phyloP scores from a whole-genome alignment of 2,888 invertebrate species.

The Aleiodes leptofemur region DNA sequence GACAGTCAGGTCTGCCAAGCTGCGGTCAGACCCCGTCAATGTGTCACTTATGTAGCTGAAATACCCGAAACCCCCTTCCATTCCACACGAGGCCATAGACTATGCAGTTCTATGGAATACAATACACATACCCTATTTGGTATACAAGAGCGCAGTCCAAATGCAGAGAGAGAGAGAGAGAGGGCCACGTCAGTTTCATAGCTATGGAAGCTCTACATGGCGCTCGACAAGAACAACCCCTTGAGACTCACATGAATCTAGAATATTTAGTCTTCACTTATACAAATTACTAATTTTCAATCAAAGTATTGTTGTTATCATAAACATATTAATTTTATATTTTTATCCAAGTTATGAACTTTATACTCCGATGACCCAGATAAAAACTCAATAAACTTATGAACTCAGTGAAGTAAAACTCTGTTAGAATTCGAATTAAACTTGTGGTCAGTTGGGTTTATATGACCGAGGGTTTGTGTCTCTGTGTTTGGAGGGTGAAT shows the following conservation, averaged over 20 bases:
- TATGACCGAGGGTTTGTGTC: conserved; percentile 20
- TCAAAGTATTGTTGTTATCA: neutral
- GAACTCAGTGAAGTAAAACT: conserved; percentile 56
- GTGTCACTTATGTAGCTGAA: conserved; percentile 74
- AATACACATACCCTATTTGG: conserved; percentile 23
- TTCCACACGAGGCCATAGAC: conserved; percentile 11
- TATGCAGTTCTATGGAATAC: conserved; percentile 30
- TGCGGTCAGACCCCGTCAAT: conserved; percentile 74
- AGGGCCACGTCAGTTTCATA: conserved; percentile 25
- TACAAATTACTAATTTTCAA: too few species aligned
- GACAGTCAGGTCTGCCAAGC: conserved; percentile 72
- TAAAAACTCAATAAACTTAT: conserved; percentile 17
- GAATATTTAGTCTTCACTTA: too few species aligned
- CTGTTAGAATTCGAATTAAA: conserved; percentile 60
- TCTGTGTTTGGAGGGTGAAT: conserved; percentile 21
- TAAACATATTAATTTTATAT: neutral
- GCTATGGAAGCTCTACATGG: conserved; percentile 6
- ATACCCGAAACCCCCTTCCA: conserved; percentile 65
- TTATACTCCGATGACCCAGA: conserved; percentile 32
- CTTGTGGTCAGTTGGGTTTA: conserved; percentile 45
- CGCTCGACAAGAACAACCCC: conserved; percentile 19
- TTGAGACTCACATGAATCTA: conserved; percentile 13
- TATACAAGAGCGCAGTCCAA: neutral
- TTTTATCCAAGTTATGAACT: neutral
- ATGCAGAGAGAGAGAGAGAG: conserved; percentile 3